phyloP scores from a whole-genome alignment of 2,888 invertebrate genomes.

The Lasioglossum leucozonium region DNA sequence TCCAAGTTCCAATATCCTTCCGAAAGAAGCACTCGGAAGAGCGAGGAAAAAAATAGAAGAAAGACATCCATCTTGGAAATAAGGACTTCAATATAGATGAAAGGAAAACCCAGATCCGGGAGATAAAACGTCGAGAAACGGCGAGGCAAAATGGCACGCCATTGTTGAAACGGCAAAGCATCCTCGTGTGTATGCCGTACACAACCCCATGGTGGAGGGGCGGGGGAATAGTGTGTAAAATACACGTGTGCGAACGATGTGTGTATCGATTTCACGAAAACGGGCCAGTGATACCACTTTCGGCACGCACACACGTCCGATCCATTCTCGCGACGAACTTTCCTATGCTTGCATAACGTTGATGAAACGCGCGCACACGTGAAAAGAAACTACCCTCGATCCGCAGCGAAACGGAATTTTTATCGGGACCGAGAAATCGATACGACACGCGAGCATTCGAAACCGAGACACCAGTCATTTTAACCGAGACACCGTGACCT shows the following conservation, averaged over 20 bases:
- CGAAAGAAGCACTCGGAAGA: background rate
- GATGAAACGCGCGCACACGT: conserved; percentile 23
- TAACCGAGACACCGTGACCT: background rate
- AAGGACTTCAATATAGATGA: background rate
- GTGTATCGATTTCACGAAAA: conserved; percentile 66
- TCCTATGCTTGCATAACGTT: conserved; percentile 46
- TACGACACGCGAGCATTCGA: background rate
- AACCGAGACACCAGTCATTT: background rate
- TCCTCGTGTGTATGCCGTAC: background rate
- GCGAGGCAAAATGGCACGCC: conserved; percentile 23
- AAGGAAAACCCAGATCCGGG: conserved; percentile 2
- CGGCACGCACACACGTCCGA: conserved; percentile 42
- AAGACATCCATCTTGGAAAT: background rate
- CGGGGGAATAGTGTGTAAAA: conserved; percentile 20
- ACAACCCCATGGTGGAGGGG: conserved; percentile 8
- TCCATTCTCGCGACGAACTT: conserved; percentile 49
- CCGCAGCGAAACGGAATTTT: conserved; percentile 1
- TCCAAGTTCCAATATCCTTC: background rate
- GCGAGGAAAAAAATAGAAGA: background rate
- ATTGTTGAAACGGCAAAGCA: conserved; percentile 38
- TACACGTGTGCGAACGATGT: conserved; percentile 41
- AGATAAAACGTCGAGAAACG: conserved; percentile 25
- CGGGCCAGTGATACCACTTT: conserved; percentile 57
- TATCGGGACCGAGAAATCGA: background rate
- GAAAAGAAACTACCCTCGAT: conserved; percentile 15